Percentiles rank a stretch among this genome's conserved stretches.
These are phyloP conservation scores for Phataginus tricuspis DNA, from an alignment of 2,797 vertebrate species.

Conservation along the genomic window DNA sequence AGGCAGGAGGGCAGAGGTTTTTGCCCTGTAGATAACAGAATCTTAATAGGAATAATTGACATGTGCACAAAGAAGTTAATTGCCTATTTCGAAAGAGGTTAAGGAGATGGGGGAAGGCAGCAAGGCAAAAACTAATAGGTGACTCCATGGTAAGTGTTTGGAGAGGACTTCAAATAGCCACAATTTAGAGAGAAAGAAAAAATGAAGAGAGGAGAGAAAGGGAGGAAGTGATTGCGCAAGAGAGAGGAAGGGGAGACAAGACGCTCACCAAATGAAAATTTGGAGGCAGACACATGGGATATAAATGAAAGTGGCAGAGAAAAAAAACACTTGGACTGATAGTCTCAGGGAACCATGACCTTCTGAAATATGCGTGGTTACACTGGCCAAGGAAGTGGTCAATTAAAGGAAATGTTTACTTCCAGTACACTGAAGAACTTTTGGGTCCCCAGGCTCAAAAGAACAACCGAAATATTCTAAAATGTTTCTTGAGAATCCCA, in stretches of 20 bases:
- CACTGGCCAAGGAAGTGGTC: fast-evolving
- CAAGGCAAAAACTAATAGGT: not conserved
- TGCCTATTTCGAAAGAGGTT: not conserved
- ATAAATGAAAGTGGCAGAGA: no score
- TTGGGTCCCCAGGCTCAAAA: not conserved
- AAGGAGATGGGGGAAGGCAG: not conserved
- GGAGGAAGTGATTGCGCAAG: not conserved
- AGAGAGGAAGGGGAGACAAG: not conserved
- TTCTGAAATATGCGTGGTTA: not conserved
- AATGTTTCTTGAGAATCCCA: not conserved
- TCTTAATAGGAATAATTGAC: constrained; percentile 21
- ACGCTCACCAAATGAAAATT: not conserved
- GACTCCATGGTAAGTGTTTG: not conserved
- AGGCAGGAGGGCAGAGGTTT: constrained; percentile 95
- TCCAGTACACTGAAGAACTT: not conserved
- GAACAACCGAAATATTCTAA: not conserved
- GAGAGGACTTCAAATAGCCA: not conserved
- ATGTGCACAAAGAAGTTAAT: not conserved
- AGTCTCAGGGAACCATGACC: not conserved
- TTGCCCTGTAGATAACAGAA: constrained; percentile 90
- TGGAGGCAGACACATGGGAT: fast-evolving
- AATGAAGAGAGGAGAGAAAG: not conserved
- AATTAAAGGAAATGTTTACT: not conserved
- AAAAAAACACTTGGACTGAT: not conserved
- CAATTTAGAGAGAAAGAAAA: not conserved